These are phyloP conservation scores for Palythoa grandis DNA, from an alignment of 92 coral and sea anemone species.

Conservation along the genomic window DNA sequence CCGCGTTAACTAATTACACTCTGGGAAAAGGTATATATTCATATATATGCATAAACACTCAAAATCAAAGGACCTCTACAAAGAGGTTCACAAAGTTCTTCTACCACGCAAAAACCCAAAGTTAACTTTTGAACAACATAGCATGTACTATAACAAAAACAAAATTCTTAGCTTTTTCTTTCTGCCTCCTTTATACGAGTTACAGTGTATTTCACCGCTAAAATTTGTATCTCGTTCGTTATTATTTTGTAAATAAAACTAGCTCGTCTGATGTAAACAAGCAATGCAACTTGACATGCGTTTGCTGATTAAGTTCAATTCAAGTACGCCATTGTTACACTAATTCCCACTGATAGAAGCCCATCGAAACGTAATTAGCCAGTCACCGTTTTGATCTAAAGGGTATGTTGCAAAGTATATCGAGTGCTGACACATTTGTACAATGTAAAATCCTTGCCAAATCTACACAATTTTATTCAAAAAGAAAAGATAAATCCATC, in stretches of 20 bases:
- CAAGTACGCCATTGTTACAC: conserved; percentile 76
- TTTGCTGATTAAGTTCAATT: conserved; percentile 81
- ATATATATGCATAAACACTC: conserved; percentile 47
- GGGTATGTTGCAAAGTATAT: conserved; percentile 52
- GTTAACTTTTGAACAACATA: conserved; percentile 3
- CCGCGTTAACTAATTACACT: conserved; percentile 72
- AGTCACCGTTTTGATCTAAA: conserved; percentile 67
- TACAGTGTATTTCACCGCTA: conserved; percentile 44
- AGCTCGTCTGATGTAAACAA: conserved; percentile 66
- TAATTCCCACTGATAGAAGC: conserved; percentile 71
- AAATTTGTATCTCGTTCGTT: conserved; percentile 63
- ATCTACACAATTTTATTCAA: background rate
- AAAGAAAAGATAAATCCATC: background rate
- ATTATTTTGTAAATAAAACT: conserved; percentile 69
- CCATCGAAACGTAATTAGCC: conserved; percentile 76
- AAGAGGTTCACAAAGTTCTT: background rate
- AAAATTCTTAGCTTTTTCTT: conserved; percentile 27
- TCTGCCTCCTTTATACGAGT: conserved; percentile 14
- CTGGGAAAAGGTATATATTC: conserved; percentile 56
- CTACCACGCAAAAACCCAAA: conserved; percentile 21
- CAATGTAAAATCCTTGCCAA: conserved; percentile 50
- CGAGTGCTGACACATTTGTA: conserved; percentile 59
- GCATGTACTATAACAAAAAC: conserved; percentile 37
- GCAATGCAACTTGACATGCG: conserved; percentile 74
- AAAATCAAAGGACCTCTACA: background rate